These are phyloP conservation scores for Sceloporus undulatus DNA, from an alignment of 2,113 vertebrate species.

Conservation along the genomic window DNA sequence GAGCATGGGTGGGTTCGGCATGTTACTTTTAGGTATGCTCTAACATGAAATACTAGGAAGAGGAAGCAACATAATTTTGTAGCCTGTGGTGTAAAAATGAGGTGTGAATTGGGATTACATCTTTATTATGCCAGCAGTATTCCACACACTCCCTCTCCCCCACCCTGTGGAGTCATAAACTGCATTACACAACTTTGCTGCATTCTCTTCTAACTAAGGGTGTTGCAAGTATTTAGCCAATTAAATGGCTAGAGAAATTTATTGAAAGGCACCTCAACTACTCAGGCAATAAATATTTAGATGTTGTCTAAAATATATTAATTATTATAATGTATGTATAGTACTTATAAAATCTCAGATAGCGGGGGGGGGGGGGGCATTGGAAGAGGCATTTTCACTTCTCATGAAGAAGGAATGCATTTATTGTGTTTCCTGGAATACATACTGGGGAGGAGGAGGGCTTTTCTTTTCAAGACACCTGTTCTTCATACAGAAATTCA, in stretches of 20 bases:
- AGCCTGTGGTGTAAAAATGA: slow-evolving; percentile 70
- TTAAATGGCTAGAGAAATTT: neutral
- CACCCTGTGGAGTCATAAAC: slow-evolving; percentile 70
- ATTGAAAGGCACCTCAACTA: neutral
- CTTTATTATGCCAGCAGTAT: slow-evolving; percentile 57
- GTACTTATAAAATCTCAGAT: neutral
- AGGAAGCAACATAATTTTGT: slow-evolving; percentile 69
- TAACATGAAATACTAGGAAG: slow-evolving; percentile 55
- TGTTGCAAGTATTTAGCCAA: neutral
- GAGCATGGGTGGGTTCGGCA: slow-evolving; percentile 45
- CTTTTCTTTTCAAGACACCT: neutral
- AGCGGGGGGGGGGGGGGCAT: neutral
- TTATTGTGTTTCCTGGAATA: too few species aligned
- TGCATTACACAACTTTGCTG: slow-evolving; percentile 54
- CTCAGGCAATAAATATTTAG: neutral
- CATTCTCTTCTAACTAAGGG: neutral
- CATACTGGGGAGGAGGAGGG: neutral
- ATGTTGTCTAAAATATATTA: neutral
- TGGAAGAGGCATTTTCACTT: neutral
- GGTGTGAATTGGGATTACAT: slow-evolving; percentile 66
- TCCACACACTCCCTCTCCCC: slow-evolving; percentile 59
- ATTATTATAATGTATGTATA: neutral
- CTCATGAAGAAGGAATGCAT: neutral
- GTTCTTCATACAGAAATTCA: neutral
- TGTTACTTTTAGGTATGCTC: slow-evolving; percentile 69